Evolutionary conservation across 2,113 vertebrate genomes (phyloP).

Genomic region (Oryzias melastigma): DNA sequence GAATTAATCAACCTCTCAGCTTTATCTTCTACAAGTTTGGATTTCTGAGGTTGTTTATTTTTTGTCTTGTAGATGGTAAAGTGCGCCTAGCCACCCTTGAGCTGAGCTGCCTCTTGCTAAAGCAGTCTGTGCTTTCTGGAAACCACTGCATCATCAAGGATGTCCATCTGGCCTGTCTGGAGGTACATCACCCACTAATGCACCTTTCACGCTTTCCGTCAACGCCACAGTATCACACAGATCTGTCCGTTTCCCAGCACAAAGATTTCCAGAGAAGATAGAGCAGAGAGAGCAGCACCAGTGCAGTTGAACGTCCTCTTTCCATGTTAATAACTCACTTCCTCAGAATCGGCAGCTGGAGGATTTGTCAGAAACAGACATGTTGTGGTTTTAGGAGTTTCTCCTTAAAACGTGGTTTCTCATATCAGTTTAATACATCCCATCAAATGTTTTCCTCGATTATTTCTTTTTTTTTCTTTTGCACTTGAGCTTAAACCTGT

Average conservation of each 20-base stretch:
- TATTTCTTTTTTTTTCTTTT: neutral
- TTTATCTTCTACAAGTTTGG: no score
- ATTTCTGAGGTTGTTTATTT: neutral
- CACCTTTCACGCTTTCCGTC: no score
- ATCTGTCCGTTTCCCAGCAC: no score
- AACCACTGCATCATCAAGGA: conserved; percentile 89
- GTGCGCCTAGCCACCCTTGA: conserved; percentile 93
- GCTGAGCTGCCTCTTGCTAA: conserved; percentile 92
- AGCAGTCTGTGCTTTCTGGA: conserved; percentile 88
- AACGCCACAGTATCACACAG: neutral
- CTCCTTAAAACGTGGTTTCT: neutral
- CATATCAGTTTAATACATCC: neutral
- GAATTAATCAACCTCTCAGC: no score
- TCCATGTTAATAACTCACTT: neutral
- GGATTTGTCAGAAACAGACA: neutral
- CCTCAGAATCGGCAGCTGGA: neutral
- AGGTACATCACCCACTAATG: conserved; percentile 75
- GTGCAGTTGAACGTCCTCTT: neutral
- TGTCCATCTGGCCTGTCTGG: conserved; percentile 93
- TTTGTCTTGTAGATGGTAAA: conserved; percentile 83
- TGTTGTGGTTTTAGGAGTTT: neutral
- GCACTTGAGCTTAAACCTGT: neutral
- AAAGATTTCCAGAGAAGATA: neutral
- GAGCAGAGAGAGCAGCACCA: neutral
- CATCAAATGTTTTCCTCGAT: neutral